Percentiles rank a stretch among this genome's conserved stretches.
Evolutionary conservation across 2,888 invertebrate species (phyloP).

Genomic region (Mactromeris polynyma): DNA sequence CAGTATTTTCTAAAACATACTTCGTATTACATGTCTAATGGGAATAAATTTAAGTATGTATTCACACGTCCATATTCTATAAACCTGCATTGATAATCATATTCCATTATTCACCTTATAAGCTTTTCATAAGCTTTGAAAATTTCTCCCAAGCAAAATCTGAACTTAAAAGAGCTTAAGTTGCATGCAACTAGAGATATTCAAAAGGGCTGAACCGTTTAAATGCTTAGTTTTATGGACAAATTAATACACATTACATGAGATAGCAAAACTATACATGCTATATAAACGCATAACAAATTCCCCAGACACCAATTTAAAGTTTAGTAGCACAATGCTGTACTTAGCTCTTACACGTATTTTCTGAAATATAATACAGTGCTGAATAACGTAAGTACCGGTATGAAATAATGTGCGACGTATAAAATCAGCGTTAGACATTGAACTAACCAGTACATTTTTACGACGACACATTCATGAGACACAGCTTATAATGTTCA

Average conservation of each 20-base stretch:
- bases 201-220: background rate
- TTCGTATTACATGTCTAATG: background rate
- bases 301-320: background rate
- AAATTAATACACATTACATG: background rate
- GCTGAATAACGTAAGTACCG: background rate
- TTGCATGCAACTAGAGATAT: background rate
- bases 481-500: too few species aligned
- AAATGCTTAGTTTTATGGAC: background rate
- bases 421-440: background rate
- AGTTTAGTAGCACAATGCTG: background rate
- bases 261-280: slow-evolving; percentile 5
- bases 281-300: background rate
- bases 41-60: background rate
- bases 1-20: background rate
- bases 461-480: too few species aligned
- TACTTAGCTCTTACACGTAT: slow-evolving; percentile 3
- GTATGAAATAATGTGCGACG: background rate
- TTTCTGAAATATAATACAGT: slow-evolving; percentile 5
- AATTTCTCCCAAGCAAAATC: background rate
- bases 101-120: background rate
- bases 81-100: background rate
- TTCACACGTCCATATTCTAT: background rate
- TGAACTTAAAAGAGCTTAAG: background rate
- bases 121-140: background rate
- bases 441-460: too few species aligned